Base-by-base conservation (phyloP, 2,113 vertebrate genomes). In the Emydura subglobosa region DNA sequence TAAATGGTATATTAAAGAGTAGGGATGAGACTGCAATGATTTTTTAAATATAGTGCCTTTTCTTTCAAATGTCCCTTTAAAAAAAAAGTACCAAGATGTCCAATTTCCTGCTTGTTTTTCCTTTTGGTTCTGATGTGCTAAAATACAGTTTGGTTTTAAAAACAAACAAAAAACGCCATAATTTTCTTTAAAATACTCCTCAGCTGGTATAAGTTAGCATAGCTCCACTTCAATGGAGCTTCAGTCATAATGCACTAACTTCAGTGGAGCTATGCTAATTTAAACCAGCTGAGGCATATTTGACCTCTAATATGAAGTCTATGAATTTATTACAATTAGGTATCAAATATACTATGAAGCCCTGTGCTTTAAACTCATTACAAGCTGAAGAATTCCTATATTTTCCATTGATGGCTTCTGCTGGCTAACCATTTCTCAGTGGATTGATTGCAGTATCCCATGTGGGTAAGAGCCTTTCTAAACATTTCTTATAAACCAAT, bases 401-500 rank as follows among this genome's bases (percentile, higher is more conserved):
- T 86, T 93, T 87, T n/a, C 44, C 79, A 76, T n/a, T 24, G n/a
- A 24, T 57, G 10, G 72, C 50, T 85, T 91, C 54, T 87, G 42
- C 47, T 82, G 16, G 6, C 74, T 94, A 94, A 13, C 80, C 50
- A 6, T 9, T 95, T 94, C 47, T 87, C 16, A 82, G 53, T 76
- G 65, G 25, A 83, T 12, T 92, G 78, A 78, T 55, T 50, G 39
- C 57, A 82, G 53, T 65, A 93, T 78, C 6, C 34, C 39, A 86
- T 12, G 21, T 82, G 22, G 44, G 84, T 88, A 94, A 95, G 25
- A 86, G 82, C 2, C 25, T 78, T 47, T 72, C n/a, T 39, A 72
- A 72, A 39, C n/a, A 72, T 39, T 78, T 84, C 76, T 92, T 86
- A 86, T 34, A 49, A 94, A 93, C 91, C 79, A 94, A 91, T 85